A percentile compares a stretch with the other conserved stretches of the same genome.
These are phyloP conservation scores for Alligator sinensis DNA, from an alignment of 2,113 vertebrate genomes.

Conservation along the genomic window DNA sequence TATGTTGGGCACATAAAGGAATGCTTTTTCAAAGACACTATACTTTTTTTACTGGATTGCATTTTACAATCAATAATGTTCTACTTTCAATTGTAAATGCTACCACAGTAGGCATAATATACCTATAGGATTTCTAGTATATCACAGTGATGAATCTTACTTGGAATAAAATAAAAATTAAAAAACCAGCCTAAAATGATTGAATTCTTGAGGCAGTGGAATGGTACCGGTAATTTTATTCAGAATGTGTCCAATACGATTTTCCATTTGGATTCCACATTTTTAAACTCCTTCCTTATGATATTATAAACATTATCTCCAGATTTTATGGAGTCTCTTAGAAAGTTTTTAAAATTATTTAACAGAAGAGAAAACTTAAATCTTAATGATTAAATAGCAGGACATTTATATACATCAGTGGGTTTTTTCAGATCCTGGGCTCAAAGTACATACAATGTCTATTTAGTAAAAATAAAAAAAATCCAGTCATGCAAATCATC, in stretches of 20 bases:
- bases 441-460: conserved; percentile 76
- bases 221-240: conserved; percentile 84
- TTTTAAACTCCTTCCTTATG: conserved; percentile 60
- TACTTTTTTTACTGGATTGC: background rate
- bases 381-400: conserved; percentile 73
- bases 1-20: background rate
- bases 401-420: conserved; percentile 72
- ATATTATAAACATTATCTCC: conserved; percentile 73
- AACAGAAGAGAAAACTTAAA: conserved; percentile 77
- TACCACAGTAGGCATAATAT: background rate
- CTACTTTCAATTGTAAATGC: background rate
- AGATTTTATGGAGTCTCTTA: conserved; percentile 73
- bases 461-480: conserved; percentile 64
- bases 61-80: background rate
- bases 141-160: background rate
- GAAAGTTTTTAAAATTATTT: conserved; percentile 69
- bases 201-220: conserved; percentile 57
- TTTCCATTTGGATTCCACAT: conserved; percentile 77
- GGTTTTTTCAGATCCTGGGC: conserved; percentile 59
- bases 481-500: conserved; percentile 79
- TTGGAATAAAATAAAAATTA: background rate
- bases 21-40: background rate
- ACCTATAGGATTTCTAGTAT: background rate
- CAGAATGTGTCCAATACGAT: conserved; percentile 77
- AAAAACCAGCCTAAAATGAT: conserved; percentile 53